Percentiles rank a stretch among this genome's conserved stretches.
Conservation (phyloP, 2,888 invertebrate species). For the Aricia artaxerxes region DNA sequence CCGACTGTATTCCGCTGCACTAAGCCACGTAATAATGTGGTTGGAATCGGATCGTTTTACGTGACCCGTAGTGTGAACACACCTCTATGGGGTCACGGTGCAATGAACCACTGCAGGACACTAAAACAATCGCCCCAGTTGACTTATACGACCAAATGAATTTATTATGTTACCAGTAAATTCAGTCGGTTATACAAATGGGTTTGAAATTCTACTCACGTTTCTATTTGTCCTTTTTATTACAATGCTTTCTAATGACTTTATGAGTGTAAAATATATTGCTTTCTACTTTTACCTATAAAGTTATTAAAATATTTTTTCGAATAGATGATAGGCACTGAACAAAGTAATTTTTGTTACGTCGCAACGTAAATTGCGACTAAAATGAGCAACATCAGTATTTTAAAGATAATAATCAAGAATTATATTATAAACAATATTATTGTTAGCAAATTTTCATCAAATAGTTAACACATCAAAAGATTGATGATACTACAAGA, state of each 20-base stretch:
- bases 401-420: background rate
- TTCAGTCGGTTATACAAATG: background rate
- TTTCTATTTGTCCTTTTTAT: background rate
- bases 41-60: background rate
- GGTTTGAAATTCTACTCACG: background rate
- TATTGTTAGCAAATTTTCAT: background rate
- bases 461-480: background rate
- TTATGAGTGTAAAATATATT: background rate
- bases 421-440: background rate
- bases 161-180: constrained; percentile 21
- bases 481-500: background rate
- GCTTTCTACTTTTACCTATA: background rate
- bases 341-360: background rate
- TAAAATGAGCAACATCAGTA: background rate
- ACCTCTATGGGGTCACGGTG: constrained; percentile 20
- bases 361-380: background rate
- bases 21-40: background rate
- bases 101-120: constrained; percentile 29
- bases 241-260: background rate
- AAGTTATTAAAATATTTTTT: background rate
- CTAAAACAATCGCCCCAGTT: constrained; percentile 26
- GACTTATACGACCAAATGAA: constrained; percentile 18
- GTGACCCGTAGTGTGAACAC: background rate
- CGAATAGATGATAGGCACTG: background rate
- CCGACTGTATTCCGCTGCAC: background rate